These are phyloP conservation scores for Euclidia mi DNA, from an alignment of 2,888 invertebrate genomes.

Conservation along the genomic window DNA sequence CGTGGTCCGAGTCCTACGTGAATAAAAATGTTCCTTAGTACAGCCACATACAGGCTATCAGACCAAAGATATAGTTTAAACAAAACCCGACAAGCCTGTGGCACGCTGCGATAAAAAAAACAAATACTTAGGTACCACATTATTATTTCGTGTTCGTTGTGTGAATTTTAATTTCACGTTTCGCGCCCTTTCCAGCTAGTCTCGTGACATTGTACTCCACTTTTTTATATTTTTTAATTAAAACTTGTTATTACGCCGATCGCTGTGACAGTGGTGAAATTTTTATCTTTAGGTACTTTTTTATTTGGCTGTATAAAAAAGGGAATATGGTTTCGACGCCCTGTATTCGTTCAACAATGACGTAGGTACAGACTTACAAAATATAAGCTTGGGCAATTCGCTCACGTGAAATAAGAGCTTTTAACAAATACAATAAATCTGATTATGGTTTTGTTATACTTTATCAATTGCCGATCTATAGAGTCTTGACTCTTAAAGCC, in stretches of 20 bases:
- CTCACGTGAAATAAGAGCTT: too few relatives aligned
- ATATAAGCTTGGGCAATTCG: background rate
- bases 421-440: too few relatives aligned
- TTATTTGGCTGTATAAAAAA: conserved; percentile 3
- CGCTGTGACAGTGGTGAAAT: conserved; percentile 6
- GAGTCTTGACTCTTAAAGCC: too few relatives aligned
- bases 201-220: conserved; percentile 10
- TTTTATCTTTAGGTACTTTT: conserved; percentile 11
- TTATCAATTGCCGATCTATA: too few relatives aligned
- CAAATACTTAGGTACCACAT: too few relatives aligned
- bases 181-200: conserved; percentile 9
- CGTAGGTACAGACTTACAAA: background rate
- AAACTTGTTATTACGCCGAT: conserved; percentile 20
- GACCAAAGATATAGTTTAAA: background rate
- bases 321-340: background rate
- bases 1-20: too few relatives aligned
- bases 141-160: conserved; percentile 15
- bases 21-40: too few relatives aligned
- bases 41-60: background rate
- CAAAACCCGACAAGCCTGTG: background rate
- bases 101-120: background rate
- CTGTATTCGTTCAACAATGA: background rate
- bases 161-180: conserved; percentile 17
- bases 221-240: conserved; percentile 21
- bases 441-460: too few relatives aligned